Base-by-base conservation (phyloP, 2,888 invertebrate species). In the Athalia rosae region DNA sequence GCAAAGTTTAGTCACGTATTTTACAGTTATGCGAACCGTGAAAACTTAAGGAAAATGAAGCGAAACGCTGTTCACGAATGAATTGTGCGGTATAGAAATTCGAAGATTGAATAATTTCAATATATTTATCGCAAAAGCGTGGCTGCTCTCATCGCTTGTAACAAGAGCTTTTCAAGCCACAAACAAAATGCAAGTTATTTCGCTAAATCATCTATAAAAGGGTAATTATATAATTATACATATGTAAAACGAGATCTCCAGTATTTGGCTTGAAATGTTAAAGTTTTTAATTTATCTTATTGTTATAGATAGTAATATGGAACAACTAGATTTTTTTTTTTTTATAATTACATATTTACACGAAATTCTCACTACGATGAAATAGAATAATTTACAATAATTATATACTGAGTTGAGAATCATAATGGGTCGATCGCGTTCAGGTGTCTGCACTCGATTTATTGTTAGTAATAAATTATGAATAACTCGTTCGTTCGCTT, bases 281-380 rank as follows among this genome's bases (percentile, higher is more conserved):
- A 28, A 28, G 28, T 28, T 28, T 28, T 0, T 28, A 28, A 28
- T 28, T 28, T 28, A 28, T 28, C 28, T 28, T 28, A 28, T 28
- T 28, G 28, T 28, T 28, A 28, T 50, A 66, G 8, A 48, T 66
- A 41, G n/a, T 50, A 41, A n/a, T 50, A 41, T 71, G 58, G 71
- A 45, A 58, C 71, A 59, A 45, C 69, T 71, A 74, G 61, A 62
- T 74, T 74, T 50, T 76, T 80, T 76, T 74, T 74, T 50, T 76
- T 80, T 76, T 64, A 59, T 86, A 86, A 87, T 87, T 85, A 87
- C 86, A 87, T 86, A 86, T 86, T 81, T 85, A 86, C 85, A 86
- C 47, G 48, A 47, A 41, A 61, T 48, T 74, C 45, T 58, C 45
- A 47, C 71, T 59, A 71, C 58, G 74, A 28, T 41, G 74, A 71